These are phyloP conservation scores for Fragum fragum DNA, from an alignment of 2,888 invertebrate genomes.

Conservation along the genomic window DNA sequence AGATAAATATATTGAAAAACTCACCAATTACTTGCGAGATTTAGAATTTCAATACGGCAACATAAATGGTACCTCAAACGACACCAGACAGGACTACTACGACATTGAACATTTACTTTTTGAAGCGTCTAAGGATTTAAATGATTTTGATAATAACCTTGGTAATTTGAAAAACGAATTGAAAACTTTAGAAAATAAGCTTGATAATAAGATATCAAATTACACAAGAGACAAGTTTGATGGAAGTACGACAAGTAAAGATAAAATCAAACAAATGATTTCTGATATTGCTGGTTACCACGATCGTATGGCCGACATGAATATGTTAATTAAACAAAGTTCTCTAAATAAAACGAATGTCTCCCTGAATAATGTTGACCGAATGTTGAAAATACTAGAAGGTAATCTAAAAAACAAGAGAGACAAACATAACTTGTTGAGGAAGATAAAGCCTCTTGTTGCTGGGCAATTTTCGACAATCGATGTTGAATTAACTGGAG, in stretches of 20 bases:
- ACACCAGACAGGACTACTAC: not conserved
- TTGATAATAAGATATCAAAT: not conserved
- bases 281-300: not conserved
- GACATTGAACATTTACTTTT: not conserved
- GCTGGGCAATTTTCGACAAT: not conserved
- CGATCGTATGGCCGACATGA: not conserved
- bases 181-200: not conserved
- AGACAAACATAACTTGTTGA: not conserved
- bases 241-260: not conserved
- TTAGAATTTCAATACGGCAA: slow-evolving; percentile 38
- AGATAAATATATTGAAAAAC: not conserved
- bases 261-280: not conserved
- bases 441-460: not conserved
- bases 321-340: too few species aligned
- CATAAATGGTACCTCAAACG: slow-evolving; percentile 31
- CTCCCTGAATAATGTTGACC: not conserved
- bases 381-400: not conserved
- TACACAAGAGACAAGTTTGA: not conserved
- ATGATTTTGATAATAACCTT: not conserved
- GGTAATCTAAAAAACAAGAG: not conserved
- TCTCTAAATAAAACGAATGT: too few species aligned
- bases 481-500: not conserved
- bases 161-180: not conserved
- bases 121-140: not conserved
- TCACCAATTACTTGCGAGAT: not conserved